phyloP scores from a whole-genome alignment of 1,140 invertebrate species.

The Trissolcus basalis region DNA sequence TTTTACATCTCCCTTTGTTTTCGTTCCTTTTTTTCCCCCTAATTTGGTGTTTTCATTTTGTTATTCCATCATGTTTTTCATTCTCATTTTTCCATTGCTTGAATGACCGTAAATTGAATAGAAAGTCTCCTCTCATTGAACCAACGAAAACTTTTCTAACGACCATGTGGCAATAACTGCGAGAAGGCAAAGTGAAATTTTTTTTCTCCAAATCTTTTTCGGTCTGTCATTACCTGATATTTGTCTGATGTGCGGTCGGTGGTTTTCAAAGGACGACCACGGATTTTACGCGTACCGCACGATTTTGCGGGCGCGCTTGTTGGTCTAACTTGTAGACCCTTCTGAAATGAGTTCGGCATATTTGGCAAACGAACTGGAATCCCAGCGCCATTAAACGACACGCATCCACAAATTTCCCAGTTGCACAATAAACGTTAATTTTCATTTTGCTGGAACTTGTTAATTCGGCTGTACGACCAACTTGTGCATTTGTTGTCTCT shows the following conservation, averaged over 20 bases:
- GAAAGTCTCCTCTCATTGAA: too few relatives aligned
- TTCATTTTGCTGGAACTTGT: conserved; percentile 39
- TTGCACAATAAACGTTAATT: conserved; percentile 47
- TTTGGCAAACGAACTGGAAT: conserved; percentile 33
- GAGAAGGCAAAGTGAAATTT: too few relatives aligned
- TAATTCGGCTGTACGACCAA: conserved; percentile 11
- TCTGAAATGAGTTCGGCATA: conserved; percentile 48
- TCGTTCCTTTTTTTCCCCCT: too few relatives aligned
- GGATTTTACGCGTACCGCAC: conserved; percentile 23
- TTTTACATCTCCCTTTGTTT: too few relatives aligned
- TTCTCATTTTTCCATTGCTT: too few relatives aligned
- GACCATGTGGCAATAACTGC: too few relatives aligned
- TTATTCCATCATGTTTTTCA: too few relatives aligned
- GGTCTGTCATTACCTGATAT: conserved; percentile 12
- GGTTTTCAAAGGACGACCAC: conserved; percentile 27
- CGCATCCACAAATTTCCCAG: conserved; percentile 48
- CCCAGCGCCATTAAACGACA: conserved; percentile 12
- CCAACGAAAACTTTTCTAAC: too few relatives aligned
- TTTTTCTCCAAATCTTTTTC: conserved; percentile 6
- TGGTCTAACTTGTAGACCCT: conserved; percentile 38
- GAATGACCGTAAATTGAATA: too few relatives aligned
- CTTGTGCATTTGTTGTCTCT: conserved; percentile 4
- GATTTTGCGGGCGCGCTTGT: conserved; percentile 34
- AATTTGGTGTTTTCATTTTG: too few relatives aligned
- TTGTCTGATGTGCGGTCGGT: conserved; percentile 18